phyloP scores from a whole-genome alignment of 2,797 vertebrate genomes.

The Lophotriccus pileatus region DNA sequence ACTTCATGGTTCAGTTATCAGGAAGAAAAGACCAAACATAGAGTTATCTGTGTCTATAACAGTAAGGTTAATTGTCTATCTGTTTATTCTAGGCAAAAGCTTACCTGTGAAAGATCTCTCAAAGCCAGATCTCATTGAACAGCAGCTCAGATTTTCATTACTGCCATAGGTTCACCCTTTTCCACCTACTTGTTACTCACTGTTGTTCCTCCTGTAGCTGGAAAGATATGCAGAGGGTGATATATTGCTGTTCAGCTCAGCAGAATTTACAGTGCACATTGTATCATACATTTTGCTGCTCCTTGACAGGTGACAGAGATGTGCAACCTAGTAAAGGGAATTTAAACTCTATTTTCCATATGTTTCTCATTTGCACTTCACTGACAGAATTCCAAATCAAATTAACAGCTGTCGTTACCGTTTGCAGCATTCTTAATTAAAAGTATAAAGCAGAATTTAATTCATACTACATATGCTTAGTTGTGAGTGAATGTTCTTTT shows the following conservation, averaged over 20 bases:
- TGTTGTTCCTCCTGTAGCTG: neutral
- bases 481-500: neutral
- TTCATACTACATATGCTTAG: neutral
- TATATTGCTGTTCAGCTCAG: neutral
- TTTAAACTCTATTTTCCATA: constrained; percentile 14
- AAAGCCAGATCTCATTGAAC: neutral
- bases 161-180: neutral
- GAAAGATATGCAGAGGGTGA: neutral
- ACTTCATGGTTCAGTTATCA: neutral
- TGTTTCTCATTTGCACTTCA: constrained; percentile 10
- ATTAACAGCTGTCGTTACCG: neutral
- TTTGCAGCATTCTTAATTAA: neutral
- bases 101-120: neutral
- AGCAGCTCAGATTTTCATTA: neutral
- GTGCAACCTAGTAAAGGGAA: neutral
- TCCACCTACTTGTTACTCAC: neutral
- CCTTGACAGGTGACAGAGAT: constrained; percentile 2
- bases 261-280: constrained; percentile 16
- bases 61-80: neutral
- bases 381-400: constrained; percentile 12
- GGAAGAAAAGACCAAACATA: neutral
- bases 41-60: neutral
- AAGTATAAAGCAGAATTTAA: constrained; percentile 3
- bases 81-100: neutral
- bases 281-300: neutral